Conservation (phyloP, 2,113 vertebrate genomes). For the Hippolais icterina region DNA sequence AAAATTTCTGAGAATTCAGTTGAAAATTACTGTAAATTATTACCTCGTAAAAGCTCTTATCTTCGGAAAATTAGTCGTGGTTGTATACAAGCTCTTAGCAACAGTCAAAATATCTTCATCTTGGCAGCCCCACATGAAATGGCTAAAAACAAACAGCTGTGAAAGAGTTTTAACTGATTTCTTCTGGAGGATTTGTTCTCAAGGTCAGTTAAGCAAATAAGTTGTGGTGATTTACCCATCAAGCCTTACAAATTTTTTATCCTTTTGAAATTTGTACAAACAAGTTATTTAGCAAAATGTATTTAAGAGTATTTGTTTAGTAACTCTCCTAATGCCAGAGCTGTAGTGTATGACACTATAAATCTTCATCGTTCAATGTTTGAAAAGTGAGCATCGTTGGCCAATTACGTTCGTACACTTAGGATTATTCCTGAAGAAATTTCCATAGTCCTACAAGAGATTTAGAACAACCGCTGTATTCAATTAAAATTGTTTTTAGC, state of each 20-base stretch:
- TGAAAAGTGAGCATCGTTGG: neutral
- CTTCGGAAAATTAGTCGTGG: neutral
- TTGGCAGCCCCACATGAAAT: neutral
- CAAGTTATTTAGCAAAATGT: neutral
- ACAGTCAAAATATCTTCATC: neutral
- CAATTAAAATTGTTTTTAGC: neutral
- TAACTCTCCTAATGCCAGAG: neutral
- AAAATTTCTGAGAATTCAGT: neutral
- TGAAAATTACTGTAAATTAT: neutral
- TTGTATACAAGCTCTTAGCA: neutral
- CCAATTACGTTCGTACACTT: rapidly evolving
- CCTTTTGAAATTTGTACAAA: neutral
- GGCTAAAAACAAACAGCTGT: neutral
- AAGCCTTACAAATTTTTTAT: neutral
- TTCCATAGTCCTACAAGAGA: neutral
- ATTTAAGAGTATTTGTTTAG: neutral
- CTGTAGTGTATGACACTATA: neutral
- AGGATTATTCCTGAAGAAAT: neutral
- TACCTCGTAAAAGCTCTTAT: neutral
- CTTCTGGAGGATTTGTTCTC: neutral
- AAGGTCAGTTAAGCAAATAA: neutral
- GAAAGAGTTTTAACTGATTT: neutral
- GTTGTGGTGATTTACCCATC: neutral
- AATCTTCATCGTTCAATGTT: neutral
- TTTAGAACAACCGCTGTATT: neutral